Evolutionary conservation across 2,888 invertebrate species (phyloP).

Genomic region (Siphlonurus alternatus): DNA sequence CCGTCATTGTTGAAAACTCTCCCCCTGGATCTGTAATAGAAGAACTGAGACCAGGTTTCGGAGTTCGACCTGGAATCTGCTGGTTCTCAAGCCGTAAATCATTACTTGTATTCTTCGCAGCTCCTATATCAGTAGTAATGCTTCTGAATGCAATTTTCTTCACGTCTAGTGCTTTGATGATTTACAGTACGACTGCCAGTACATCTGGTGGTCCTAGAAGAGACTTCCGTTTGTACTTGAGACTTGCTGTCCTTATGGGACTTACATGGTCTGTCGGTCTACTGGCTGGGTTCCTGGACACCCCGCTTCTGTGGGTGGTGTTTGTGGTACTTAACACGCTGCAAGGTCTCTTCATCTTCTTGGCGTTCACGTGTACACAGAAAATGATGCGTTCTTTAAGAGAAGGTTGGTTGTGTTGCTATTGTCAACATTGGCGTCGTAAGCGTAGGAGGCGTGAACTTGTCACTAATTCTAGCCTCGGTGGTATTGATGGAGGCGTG

Average conservation of each 20-base stretch:
- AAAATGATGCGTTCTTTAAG: slow-evolving; percentile 22
- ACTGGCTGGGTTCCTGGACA: slow-evolving; percentile 26
- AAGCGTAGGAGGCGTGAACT: neutral
- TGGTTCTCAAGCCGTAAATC: slow-evolving; percentile 15
- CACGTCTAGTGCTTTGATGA: slow-evolving; percentile 25
- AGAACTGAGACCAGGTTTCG: slow-evolving; percentile 3
- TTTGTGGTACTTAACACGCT: slow-evolving; percentile 30
- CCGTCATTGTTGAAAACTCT: slow-evolving; percentile 23
- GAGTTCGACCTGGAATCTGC: slow-evolving; percentile 11
- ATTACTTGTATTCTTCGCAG: slow-evolving; percentile 32
- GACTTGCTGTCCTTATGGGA: slow-evolving; percentile 31
- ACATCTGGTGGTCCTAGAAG: slow-evolving; percentile 16
- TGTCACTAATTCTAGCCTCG: neutral
- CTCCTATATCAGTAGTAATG: slow-evolving; percentile 29
- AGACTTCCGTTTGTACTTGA: slow-evolving; percentile 27
- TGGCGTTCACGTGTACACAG: slow-evolving; percentile 30
- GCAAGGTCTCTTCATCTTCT: slow-evolving; percentile 31
- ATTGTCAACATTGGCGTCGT: neutral
- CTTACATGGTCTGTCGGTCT: slow-evolving; percentile 31
- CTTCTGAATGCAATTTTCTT: slow-evolving; percentile 27
- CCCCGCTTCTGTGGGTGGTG: slow-evolving; percentile 26
- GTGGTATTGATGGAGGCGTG: neutral
- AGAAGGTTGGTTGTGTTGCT: neutral
- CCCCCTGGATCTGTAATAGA: slow-evolving; percentile 12
- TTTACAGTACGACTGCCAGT: slow-evolving; percentile 9